Base-by-base conservation (phyloP, 1,140 invertebrate species). In the Liolophura sinensis region DNA sequence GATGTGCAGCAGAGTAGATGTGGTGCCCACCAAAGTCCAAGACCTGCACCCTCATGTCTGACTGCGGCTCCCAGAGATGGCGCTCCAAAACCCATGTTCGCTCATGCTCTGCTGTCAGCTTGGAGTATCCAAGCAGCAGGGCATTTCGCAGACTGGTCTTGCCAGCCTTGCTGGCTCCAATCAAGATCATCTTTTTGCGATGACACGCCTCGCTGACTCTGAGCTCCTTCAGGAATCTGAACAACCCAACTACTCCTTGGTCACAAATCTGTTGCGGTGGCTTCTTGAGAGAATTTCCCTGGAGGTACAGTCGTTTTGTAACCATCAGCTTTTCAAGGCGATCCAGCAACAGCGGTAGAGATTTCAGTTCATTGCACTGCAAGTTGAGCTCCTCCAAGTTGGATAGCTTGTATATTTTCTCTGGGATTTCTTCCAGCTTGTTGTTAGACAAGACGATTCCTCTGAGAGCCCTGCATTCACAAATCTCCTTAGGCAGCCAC, bases 11-110 rank as follows among this genome's bases (percentile, higher is more conserved):
- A 24, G 82, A 74, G 70, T 82, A 82, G 40, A 84, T 79, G 51
- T 78, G 75, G 69, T 84, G 78, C 22, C 82, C 82, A 24, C 78
- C 78, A 75, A 84, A 85, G 69, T 85, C 82, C 51, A 81, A 72
- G n/a, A 84, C 76, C 73, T 84, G 78, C 20, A 82, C 73, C 25
- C 78, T 58, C 12, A 82, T 60, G 24, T 75, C 67, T 0, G 77
- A 74, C 31, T 80, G 73, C 12, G 80, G 80, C 61, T 80, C 80
- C 80, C 80, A 82, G 12, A 80, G 69, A 65, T 81, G 78, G 15
- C 76, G 72, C 60, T 82, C 78, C 59, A 82, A 67, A 6, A 82
- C 80, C 78, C 78, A 80, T 11, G 80, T 82, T 18, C 80, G 70
- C 58, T 82, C 80, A 65, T 77, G 67, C 27, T 76, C 77, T 16